Evolutionary conservation across 2,888 invertebrate genomes (phyloP), one percentile per base, ranked within the genome.

Genomic region (Argyra leucocephala): DNA sequence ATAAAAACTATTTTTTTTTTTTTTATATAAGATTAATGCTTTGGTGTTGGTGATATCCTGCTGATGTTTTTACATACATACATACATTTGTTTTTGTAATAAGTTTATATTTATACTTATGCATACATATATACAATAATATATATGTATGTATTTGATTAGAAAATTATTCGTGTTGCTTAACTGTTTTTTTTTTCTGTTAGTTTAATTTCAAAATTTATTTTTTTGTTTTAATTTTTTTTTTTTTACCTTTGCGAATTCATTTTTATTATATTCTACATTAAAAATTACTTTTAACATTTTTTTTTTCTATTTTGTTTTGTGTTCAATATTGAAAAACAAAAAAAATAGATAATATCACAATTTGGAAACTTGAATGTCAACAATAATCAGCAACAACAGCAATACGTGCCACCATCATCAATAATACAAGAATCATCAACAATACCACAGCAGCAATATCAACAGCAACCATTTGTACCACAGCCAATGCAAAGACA

Each of bases 361-460:
- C 74, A 76, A 70, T 75, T 76, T 69, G 74, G 74, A 67, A 75
- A 73, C 71, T 67, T 76, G 62, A 72, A 74, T 66, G 71, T 76
- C 66, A 75, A 73, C 70, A 74, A 74, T 69, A 75, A 74, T 70
- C 73, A 73, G 22, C 68, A 63, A 68, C 72, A 71, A 64, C 70
- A 71, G 9, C 73, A 71, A 57, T 73, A 71, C 66, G 73, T 70
- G 64, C 70, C 72, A 69, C 73, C 74, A 66, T 75, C 70, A 74
- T 73, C 74, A 67, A 70, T 79, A 65, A 73, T 78, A 66, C 78
- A 76, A 70, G 77, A 78, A 70, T 79, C 79, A 48, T 70, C 74
- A 65, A 79, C 80, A 23, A 73, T 73, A 22, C 70, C 73, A 57
- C 72, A 72, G 48, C 75, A 72, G 63, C 71, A 71, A 69, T 69